Evolutionary conservation across 2,797 vertebrate genomes (phyloP), one percentile per base, ranked within the genome.

Genomic region (Serranus cabrilla): DNA sequence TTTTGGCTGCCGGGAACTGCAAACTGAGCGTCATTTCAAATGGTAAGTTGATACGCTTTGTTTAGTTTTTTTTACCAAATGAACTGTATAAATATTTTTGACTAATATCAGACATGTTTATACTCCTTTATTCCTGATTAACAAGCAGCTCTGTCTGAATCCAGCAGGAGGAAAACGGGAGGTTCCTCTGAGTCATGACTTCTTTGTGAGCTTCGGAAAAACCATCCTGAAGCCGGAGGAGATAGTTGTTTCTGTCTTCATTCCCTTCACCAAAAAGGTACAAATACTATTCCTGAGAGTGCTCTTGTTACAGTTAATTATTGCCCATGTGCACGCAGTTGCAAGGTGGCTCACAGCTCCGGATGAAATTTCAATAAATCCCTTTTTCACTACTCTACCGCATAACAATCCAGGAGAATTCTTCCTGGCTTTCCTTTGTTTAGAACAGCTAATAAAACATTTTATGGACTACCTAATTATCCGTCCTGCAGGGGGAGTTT

Each of bases 221-320:
- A 96, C 95, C 9, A 43, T 84, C 54, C 83, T 97, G 71, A 91
- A 80, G 57, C 93, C 93, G 0, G 94, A 97, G 10, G 97, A 98
- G 63, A 64, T 97, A 2, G 71, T 96, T 6, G 47, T 96, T 12
- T 97, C 97, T 1, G 92, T 97, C 55, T 92, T 93, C 59, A 93
- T 98, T 69, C 97, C 97, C 0, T 80, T 94, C 85, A 95, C 97
- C 50, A 94, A 59, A 79, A 95, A 95, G 93, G 97, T 98, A 82
- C 27, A 21, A 4, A 56, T 16, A 1, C 46, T 40, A 7, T 39
- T 0, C 55, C 37, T 23, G 11, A 23, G 37, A 27, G 0, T 27
- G 2, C 49, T 39, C 21, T 3, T 6, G 13, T 2, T 40, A 2
- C 31, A 50, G 5, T 20, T 71, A 6, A 17, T n/a, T 16, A 11